These are phyloP conservation scores for Promerops cafer DNA, from an alignment of 2,113 vertebrate species.

Conservation along the genomic window DNA sequence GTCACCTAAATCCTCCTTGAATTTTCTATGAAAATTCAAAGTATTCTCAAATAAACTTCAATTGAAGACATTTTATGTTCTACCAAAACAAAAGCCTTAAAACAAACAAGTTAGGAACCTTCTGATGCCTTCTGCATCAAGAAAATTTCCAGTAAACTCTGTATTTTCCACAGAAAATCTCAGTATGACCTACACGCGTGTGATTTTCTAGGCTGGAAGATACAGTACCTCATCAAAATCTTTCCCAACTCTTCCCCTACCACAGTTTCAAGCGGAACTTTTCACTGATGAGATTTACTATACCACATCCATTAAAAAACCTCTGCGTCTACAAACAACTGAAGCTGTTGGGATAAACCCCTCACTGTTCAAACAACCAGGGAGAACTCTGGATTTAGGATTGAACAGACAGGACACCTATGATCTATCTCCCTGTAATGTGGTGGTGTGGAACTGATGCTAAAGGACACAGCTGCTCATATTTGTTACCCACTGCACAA, in stretches of 20 bases:
- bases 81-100: background rate
- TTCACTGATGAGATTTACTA: background rate
- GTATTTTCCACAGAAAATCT: background rate
- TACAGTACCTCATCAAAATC: background rate
- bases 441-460: background rate
- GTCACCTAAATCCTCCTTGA: background rate
- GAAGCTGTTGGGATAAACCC: background rate
- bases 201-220: background rate
- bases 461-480: background rate
- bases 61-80: background rate
- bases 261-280: background rate
- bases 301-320: background rate
- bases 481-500: background rate
- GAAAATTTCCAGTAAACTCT: background rate
- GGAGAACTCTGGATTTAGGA: background rate
- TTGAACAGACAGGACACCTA: background rate
- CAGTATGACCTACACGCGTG: accelerated
- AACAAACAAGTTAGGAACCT: background rate
- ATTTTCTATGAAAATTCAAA: background rate
- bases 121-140: background rate
- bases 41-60: background rate
- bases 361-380: background rate
- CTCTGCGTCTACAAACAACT: background rate
- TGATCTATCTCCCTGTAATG: background rate
- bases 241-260: background rate